phyloP scores from a whole-genome alignment of 2,797 vertebrate species.

The Graptemys geographica region DNA sequence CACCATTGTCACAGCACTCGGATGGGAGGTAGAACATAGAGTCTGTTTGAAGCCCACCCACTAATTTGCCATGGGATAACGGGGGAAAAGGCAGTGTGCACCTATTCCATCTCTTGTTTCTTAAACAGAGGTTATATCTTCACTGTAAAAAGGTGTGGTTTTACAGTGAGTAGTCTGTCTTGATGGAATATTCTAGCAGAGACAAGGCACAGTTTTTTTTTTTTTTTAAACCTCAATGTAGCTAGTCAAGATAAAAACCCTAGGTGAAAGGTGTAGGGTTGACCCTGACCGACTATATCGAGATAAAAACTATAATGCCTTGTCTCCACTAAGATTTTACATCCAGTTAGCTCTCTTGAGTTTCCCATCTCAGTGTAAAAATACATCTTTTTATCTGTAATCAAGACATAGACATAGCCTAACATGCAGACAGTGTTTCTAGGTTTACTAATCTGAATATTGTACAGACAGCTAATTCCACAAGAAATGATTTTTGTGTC shows the following conservation, averaged over 20 bases:
- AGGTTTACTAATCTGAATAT: background rate
- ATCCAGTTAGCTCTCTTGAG: background rate
- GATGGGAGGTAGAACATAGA: background rate
- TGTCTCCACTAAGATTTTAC: accelerated
- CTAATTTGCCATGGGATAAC: background rate
- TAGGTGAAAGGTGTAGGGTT: background rate
- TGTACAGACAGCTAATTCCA: background rate
- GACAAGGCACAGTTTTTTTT: background rate
- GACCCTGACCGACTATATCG: background rate
- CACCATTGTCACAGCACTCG: background rate
- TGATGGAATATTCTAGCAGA: background rate
- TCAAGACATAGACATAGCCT: background rate
- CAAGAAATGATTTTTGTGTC: background rate
- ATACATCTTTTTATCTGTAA: background rate
- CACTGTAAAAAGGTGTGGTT: accelerated
- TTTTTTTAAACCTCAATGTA: background rate
- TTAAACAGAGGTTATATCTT: background rate
- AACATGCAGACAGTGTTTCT: background rate
- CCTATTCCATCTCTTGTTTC: background rate
- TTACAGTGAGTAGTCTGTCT: background rate
- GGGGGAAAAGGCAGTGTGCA: background rate
- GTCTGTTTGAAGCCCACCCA: background rate
- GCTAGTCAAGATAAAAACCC: background rate
- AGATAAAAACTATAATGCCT: background rate
- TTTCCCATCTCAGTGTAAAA: background rate